phyloP scores from a whole-genome alignment of 2,888 invertebrate species.

The Miltochrista miniata region DNA sequence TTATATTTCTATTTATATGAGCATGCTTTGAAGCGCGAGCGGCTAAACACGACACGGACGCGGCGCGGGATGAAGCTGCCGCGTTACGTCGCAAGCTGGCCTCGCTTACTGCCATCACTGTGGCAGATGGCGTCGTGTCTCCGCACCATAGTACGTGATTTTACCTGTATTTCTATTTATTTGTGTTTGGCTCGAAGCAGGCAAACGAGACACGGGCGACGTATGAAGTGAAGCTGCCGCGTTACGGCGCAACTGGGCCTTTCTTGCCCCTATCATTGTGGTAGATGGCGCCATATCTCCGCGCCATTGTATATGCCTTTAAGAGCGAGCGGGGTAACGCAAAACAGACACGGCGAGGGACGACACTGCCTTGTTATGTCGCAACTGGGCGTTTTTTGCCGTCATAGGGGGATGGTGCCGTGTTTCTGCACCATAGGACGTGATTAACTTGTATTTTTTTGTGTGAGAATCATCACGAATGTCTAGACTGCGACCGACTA shows the following conservation, averaged over 20 bases:
- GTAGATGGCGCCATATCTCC: too few species aligned
- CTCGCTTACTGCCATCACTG: constrained; percentile 48
- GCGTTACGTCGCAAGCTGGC: constrained; percentile 57
- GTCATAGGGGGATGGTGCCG: constrained; percentile 39
- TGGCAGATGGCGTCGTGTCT: too few species aligned
- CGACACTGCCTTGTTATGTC: constrained; percentile 65
- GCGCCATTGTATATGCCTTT: constrained; percentile 88
- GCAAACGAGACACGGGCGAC: constrained; percentile 92
- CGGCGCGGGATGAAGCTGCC: constrained; percentile 78
- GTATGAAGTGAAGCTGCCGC: constrained; percentile 71
- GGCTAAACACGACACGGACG: constrained; percentile 92
- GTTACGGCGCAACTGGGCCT: too few species aligned
- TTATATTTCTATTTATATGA: too few species aligned
- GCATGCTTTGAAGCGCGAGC: constrained; percentile 93
- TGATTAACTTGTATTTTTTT: too few species aligned
- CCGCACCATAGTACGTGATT: constrained; percentile 57
- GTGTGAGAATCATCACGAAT: too few species aligned
- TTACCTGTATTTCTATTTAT: too few species aligned
- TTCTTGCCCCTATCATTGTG: constrained; percentile 46
- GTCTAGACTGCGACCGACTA: too few species aligned
- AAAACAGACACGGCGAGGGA: constrained; percentile 89
- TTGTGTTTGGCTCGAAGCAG: constrained; percentile 93
- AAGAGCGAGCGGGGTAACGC: constrained; percentile 91
- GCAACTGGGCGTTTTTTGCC: too few species aligned
- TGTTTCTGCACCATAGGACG: constrained; percentile 55